These are phyloP conservation scores for Andrena dorsata DNA, from an alignment of 2,888 invertebrate genomes.

Conservation along the genomic window DNA sequence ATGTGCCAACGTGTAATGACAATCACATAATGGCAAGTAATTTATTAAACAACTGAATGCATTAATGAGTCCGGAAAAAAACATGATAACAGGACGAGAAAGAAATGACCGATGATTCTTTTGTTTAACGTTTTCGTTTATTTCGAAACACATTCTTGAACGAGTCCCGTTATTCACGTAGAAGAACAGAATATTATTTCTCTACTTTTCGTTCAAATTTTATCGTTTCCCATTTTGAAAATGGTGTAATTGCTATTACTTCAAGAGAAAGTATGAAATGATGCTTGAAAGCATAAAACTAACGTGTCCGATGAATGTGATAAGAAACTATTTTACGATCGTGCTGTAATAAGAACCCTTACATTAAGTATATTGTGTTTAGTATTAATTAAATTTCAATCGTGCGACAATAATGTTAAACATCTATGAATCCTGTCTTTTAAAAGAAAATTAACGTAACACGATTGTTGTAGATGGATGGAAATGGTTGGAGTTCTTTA, in stretches of 20 bases:
- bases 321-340: conserved; percentile 38
- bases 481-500: conserved; percentile 82
- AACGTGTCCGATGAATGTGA: conserved; percentile 21
- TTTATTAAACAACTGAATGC: background rate
- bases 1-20: conserved; percentile 35
- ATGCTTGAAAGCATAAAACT: conserved; percentile 28
- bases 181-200: conserved; percentile 3
- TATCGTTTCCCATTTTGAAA: background rate
- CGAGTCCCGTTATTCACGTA: background rate
- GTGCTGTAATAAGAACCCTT: conserved; percentile 21
- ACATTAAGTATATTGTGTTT: conserved; percentile 40
- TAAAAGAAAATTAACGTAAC: conserved; percentile 36
- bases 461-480: conserved; percentile 83
- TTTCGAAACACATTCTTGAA: conserved; percentile 1
- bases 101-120: conserved; percentile 13
- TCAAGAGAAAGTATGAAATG: conserved; percentile 18
- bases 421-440: conserved; percentile 4
- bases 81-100: conserved; percentile 4
- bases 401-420: conserved; percentile 23
- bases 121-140: background rate
- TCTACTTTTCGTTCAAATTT: background rate
- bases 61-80: background rate
- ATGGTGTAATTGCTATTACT: conserved; percentile 11
- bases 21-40: conserved; percentile 43
- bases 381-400: conserved; percentile 20